Evolutionary conservation across 2,888 invertebrate species (phyloP), one percentile per base, ranked within the genome.

Genomic region (Melanophora roralis): DNA sequence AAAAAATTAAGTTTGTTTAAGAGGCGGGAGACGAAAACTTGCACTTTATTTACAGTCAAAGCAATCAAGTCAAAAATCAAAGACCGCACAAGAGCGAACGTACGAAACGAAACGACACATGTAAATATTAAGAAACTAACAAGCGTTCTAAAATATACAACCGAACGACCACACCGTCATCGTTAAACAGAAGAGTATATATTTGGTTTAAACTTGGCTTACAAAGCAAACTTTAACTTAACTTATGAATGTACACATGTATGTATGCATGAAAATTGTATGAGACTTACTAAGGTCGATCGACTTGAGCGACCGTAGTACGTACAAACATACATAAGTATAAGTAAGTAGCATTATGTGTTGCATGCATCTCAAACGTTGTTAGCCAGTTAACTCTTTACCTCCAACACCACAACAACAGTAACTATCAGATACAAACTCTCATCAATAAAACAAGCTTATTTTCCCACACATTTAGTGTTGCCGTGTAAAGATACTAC

Each of bases 141-240:
- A 67, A 78, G 73, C 64, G 78, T 78, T 81, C 74, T 81, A 78
- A 76, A 77, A 71, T 43, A 64, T 76, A 80, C 80, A 73, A 80
- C 80, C 80, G 76, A 38, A 76, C 80, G 76, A 69, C 36, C 68
- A 64, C 68, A 80, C 68, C 76, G 80, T 80, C 80, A 80, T 73
- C 68, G 76, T 73, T 32, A 49, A 76, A 80, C 80, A 80, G 80
- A 79, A 75, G 76, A 80, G 80, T 49, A 38, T 62, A 9, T 73
- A 5, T 76, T 67, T 16, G 23, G 49, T 62, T 76, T 73, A 73
- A 68, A 72, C 62, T 80, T 72, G 72, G 69, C 64, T 74, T 53
- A 3, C 40, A 60, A 60, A 65, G 40, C 21, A 11, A 59, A 45
- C 73, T 64, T 51, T 32, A 57, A 36, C 27, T 36, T 51, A 16